These are phyloP conservation scores for Ellobius talpinus DNA, from an alignment of 2,113 vertebrate species.

Conservation along the genomic window DNA sequence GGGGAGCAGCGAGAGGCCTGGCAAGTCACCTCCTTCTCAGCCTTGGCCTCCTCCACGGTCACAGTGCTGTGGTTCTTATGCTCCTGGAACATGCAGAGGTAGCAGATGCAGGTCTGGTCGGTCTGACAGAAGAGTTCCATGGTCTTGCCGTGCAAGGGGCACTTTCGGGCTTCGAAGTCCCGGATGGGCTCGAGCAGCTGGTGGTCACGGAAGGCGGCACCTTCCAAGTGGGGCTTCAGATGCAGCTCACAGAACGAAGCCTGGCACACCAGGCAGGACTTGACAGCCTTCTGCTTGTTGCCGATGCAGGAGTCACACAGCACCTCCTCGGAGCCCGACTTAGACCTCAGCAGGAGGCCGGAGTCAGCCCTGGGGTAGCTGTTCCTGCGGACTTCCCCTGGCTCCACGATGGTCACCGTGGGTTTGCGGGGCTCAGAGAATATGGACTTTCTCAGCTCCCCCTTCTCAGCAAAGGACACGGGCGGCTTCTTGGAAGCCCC, in stretches of 20 bases:
- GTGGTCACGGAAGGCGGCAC: slow-evolving; percentile 96
- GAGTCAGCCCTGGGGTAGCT: slow-evolving; percentile 81
- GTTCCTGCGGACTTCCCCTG: slow-evolving; percentile 78
- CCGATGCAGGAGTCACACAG: slow-evolving; percentile 96
- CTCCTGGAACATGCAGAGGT: slow-evolving; percentile 94
- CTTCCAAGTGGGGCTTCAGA: slow-evolving; percentile 95
- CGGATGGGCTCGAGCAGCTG: slow-evolving; percentile 93
- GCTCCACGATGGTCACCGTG: slow-evolving; percentile 80
- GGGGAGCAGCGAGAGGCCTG: fast-evolving
- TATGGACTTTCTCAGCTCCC: slow-evolving; percentile 86
- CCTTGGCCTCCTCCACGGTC: slow-evolving; percentile 90
- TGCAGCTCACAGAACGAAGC: slow-evolving; percentile 96
- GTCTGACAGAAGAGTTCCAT: slow-evolving; percentile 96
- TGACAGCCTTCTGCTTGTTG: slow-evolving; percentile 94
- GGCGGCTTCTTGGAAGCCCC: slow-evolving; percentile 83
- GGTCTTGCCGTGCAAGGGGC: slow-evolving; percentile 91
- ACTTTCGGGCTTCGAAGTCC: slow-evolving; percentile 92
- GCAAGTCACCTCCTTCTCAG: slow-evolving; percentile 89
- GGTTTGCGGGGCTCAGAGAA: slow-evolving; percentile 86
- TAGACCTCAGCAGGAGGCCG: slow-evolving; percentile 73
- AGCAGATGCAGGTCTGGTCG: slow-evolving; percentile 94
- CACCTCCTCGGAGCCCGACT: slow-evolving; percentile 87
- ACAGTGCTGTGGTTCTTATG: slow-evolving; percentile 93
- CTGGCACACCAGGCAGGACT: slow-evolving; percentile 96
- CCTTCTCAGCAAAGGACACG: slow-evolving; percentile 86